phyloP scores from a whole-genome alignment of 2,797 vertebrate genomes.

The Tolypeutes matacus region DNA sequence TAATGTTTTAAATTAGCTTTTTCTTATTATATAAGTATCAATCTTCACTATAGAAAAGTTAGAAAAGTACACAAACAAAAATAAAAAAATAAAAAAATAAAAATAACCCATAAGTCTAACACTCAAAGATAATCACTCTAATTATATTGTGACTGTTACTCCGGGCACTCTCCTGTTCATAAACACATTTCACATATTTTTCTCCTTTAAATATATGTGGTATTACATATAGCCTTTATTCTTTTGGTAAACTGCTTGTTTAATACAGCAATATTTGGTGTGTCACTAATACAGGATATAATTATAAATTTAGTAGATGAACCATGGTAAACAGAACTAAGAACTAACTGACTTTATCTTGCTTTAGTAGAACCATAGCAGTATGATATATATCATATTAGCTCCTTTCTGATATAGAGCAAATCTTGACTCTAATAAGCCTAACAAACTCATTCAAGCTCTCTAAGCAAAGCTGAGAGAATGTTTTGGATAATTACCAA shows the following conservation, averaged over 20 bases:
- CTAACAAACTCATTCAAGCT: conserved; percentile 45
- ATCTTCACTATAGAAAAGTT: conserved; percentile 29
- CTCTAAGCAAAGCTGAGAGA: conserved; percentile 44
- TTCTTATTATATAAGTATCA: background rate
- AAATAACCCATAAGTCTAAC: conserved; percentile 60
- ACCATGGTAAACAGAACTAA: conserved; percentile 21
- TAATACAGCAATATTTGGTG: conserved; percentile 12
- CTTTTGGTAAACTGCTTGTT: conserved; percentile 40
- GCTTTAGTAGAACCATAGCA: background rate
- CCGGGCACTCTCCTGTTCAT: conserved; percentile 50
- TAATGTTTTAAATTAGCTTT: conserved; percentile 23
- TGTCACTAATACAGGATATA: background rate
- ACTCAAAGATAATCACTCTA: conserved; percentile 58
- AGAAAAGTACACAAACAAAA: conserved; percentile 47
- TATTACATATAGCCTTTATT: background rate
- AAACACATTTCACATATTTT: conserved; percentile 53
- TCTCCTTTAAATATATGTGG: background rate
- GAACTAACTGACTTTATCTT: background rate
- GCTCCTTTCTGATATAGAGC: background rate
- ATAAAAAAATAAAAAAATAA: conserved; percentile 65
- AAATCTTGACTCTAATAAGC: conserved; percentile 44
- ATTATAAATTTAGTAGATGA: conserved; percentile 25
- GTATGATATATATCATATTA: background rate
- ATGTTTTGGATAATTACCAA: conserved; percentile 38
- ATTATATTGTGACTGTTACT: conserved; percentile 58